Evolutionary conservation across 2,888 invertebrate species (phyloP), one percentile per base, ranked within the genome.

Genomic region (Campaea margaritaria): DNA sequence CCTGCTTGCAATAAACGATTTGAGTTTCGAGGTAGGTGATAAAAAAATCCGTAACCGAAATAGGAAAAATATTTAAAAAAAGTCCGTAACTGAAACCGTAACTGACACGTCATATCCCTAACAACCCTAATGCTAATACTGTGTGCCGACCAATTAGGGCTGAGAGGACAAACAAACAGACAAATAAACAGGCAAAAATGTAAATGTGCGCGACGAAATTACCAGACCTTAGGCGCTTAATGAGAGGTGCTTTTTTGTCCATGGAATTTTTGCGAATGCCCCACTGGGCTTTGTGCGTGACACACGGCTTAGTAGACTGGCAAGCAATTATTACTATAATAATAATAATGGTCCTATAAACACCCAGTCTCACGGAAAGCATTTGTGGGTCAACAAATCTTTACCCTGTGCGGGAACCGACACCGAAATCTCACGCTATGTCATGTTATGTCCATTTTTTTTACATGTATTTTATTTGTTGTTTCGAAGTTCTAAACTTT

Each of bases 141-240:
- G 58, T 58, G 47, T 58, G 47, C 36, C 3, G 31, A 52, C 55
- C 62, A 63, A 63, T 63, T 63, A 63, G 53, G 41, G 28, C 16
- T 12, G 57, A 51, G 51, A 36, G 62, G 55, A 52, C 58, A 58
- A 55, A 52, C 59, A 54, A 14, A 62, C 62, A 58, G 9, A 50
- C 62, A 56, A 62, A 58, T 58, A 62, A 54, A 54, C 62, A 51
- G 54, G 41, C 54, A 45, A 44, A 58, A 58, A 57, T 62, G 62
- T 62, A 62, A 62, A 62, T 56, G 48, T 55, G 9, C 57, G 57
- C 52, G 52, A 49, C 57, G 49, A 53, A 57, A 53, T 62, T 57
- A 57, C 57, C 50, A 45, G 57, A 38, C 53, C 62, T 50, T 38
- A 53, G 53, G 52, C 48, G 54, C 43, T 51, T 62, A 62, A 62